Evolutionary conservation across 2,113 vertebrate species (phyloP), one percentile per base, ranked within the genome.

Genomic region (Salvator merianae): DNA sequence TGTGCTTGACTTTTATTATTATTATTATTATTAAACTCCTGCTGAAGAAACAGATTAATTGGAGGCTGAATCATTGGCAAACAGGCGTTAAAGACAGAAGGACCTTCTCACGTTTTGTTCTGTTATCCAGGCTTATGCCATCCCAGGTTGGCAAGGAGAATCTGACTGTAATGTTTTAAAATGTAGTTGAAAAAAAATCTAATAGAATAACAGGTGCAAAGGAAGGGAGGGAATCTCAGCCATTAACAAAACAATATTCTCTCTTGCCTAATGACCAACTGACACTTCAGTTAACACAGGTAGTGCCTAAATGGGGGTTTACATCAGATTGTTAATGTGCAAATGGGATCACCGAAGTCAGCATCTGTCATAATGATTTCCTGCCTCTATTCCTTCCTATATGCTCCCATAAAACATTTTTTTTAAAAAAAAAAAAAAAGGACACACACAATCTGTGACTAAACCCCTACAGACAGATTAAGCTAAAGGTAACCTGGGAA

Each of bases 11-110:
- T 95, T 96, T 96, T 83, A 77, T 68, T 77, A 59, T 76, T 82
- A 77, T 68, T 77, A 59, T 76, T 82, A 76, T 84, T 95, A 96
- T 97, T 97, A 97, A 95, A 94, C 96, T 97, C 97, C 96, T 97
- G 97, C 97, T 97, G 97, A 98, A 97, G 97, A 97, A 97, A 97
- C 97, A 98, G 97, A 97, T 98, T 97, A 98, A 97, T 97, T 97
- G 97, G 97, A 97, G 94, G 95, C 96, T 97, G 96, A 97, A 96
- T 97, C 95, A 96, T 92, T 95, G 95, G 94, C 94, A 95, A 96
- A 96, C 95, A 96, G 97, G 96, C 94, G 92, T 93, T 96, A 96
- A 96, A 97, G 95, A 96, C 96, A 97, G 95, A 96, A 97, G 97
- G 96, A 96, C 96, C 96, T 96, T 96, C 95, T 97, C 96, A 96